These are phyloP conservation scores for Erythrolamprus reginae DNA, from an alignment of 2,113 vertebrate genomes.

Conservation along the genomic window DNA sequence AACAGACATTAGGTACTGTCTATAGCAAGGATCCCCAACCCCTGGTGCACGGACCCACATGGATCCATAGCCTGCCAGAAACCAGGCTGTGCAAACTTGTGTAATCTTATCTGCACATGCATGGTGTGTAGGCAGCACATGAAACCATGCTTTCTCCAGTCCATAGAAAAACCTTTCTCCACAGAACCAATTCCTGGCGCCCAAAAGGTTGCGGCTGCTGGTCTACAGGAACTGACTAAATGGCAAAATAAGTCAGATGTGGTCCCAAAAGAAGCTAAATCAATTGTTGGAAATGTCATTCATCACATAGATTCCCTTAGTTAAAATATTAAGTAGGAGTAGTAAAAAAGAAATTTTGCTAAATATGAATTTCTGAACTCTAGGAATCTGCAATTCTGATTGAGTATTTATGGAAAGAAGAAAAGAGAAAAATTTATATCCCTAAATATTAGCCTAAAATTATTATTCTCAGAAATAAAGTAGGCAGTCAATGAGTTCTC, in stretches of 20 bases:
- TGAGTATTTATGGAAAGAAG: not conserved
- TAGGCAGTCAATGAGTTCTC: not conserved
- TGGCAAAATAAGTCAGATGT: not conserved
- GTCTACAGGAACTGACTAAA: not conserved
- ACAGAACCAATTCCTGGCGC: not conserved
- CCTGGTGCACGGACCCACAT: not conserved
- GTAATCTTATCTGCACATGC: not conserved
- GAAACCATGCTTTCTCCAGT: not conserved
- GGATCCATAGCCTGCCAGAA: not conserved
- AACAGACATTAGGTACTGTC: not conserved
- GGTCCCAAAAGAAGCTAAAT: not conserved
- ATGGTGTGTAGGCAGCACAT: rapidly evolving
- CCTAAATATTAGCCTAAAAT: not conserved
- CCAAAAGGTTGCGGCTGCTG: not conserved
- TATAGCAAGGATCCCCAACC: not conserved
- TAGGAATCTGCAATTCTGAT: not conserved
- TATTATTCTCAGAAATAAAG: not conserved
- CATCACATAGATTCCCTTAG: not conserved
- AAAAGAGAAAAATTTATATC: not conserved
- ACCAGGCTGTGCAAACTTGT: not conserved
- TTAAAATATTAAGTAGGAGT: not conserved
- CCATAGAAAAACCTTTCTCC: not conserved
- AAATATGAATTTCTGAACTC: not conserved
- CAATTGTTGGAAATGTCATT: not conserved
- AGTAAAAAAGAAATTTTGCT: not conserved